Conservation (phyloP, 2,113 vertebrate genomes). For the Scolopax mira region DNA sequence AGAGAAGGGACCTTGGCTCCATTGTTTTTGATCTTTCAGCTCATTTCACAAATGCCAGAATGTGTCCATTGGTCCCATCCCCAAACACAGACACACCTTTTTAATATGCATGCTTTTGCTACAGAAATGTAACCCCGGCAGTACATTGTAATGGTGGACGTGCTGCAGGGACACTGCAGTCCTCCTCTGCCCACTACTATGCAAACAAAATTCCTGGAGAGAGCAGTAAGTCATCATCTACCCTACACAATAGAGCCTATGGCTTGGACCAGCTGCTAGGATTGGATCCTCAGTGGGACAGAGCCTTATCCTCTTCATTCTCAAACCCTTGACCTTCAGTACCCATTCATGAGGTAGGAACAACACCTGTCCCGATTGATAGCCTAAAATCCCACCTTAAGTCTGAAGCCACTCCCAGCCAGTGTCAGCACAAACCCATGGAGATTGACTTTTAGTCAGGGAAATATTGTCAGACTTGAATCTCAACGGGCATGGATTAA, state of each 20-base stretch:
- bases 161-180: constrained; percentile 61
- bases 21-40: neutral
- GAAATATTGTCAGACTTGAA: neutral
- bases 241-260: neutral
- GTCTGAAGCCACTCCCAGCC: neutral
- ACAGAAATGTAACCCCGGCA: neutral
- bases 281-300: neutral
- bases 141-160: constrained; percentile 31
- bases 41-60: neutral
- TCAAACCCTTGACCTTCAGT: neutral
- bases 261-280: neutral
- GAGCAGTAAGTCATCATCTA: neutral
- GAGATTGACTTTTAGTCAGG: neutral
- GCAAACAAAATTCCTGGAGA: constrained; percentile 71
- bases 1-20: neutral
- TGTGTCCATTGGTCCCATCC: accelerated
- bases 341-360: accelerated
- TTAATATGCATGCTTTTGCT: constrained; percentile 43
- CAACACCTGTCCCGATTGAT: neutral
- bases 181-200: constrained; percentile 70
- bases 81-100: neutral
- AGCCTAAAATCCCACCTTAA: neutral
- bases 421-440: neutral
- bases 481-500: neutral
- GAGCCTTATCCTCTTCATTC: neutral